Percentiles rank a stretch among this genome's conserved stretches.
These are phyloP conservation scores for Otocyon megalotis DNA, from an alignment of 2,113 vertebrate genomes.

Conservation along the genomic window DNA sequence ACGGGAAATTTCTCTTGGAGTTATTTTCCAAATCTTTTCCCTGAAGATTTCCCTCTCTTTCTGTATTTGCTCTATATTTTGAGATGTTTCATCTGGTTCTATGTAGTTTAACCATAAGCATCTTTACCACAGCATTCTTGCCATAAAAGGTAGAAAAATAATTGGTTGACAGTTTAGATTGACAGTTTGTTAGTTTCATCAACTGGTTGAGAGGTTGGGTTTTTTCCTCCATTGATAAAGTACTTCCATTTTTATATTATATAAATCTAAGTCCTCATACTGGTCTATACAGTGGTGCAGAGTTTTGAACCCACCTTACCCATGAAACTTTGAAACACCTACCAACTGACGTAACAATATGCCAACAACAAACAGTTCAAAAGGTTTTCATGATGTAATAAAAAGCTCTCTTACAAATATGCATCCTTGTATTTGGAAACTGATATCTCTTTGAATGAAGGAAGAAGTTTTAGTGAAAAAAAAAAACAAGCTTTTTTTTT, in stretches of 20 bases:
- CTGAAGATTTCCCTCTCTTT: background rate
- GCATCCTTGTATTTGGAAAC: background rate
- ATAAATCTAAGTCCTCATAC: background rate
- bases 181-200: background rate
- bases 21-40: constrained; percentile 25
- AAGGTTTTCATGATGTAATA: background rate
- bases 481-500: background rate
- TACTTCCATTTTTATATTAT: background rate
- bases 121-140: background rate
- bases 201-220: background rate
- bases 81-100: constrained; percentile 16
- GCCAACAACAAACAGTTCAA: background rate
- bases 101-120: background rate
- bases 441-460: background rate
- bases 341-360: background rate
- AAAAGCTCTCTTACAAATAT: background rate
- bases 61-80: constrained; percentile 2
- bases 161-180: background rate
- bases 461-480: background rate
- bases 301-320: background rate
- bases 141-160: background rate
- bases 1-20: background rate
- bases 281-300: background rate
- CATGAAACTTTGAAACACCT: background rate
- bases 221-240: background rate